These are phyloP conservation scores for Sciaenops ocellatus DNA, from an alignment of 2,797 vertebrate genomes.

Conservation along the genomic window DNA sequence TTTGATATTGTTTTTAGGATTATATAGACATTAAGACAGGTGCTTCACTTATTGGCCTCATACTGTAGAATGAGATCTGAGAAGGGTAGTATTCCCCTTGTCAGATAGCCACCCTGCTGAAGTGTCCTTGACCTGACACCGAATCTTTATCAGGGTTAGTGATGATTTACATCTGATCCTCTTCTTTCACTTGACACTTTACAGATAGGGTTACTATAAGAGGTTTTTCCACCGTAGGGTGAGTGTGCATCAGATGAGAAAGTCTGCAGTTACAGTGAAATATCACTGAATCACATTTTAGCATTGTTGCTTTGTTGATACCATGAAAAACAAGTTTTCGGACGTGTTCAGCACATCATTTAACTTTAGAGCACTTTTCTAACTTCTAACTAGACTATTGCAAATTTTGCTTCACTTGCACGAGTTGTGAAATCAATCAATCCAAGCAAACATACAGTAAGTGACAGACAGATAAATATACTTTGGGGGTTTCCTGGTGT, in stretches of 20 bases:
- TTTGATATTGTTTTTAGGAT: not conserved
- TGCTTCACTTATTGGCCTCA: not conserved
- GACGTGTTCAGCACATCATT: not conserved
- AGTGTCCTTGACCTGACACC: slow-evolving; percentile 37
- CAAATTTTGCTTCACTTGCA: not conserved
- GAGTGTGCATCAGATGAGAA: not conserved
- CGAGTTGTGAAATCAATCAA: not conserved
- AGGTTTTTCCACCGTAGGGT: not conserved
- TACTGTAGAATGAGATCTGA: not conserved
- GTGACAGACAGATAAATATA: slow-evolving; percentile 25
- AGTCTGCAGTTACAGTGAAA: not conserved
- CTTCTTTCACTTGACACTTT: slow-evolving; percentile 11
- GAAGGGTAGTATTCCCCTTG: not conserved
- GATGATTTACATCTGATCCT: slow-evolving; percentile 27
- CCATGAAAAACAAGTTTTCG: not conserved
- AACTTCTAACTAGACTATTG: not conserved
- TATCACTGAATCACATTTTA: not conserved
- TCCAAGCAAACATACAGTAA: slow-evolving; percentile 2
- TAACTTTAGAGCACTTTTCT: not conserved
- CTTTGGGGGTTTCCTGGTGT: slow-evolving; percentile 40
- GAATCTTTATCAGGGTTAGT: slow-evolving; percentile 23
- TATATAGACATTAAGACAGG: not conserved
- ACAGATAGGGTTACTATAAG: not conserved
- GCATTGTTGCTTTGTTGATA: not conserved
- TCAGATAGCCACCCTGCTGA: not conserved